Evolutionary conservation across 2,888 invertebrate species (phyloP).

Genomic region (Nomada goodeniana): DNA sequence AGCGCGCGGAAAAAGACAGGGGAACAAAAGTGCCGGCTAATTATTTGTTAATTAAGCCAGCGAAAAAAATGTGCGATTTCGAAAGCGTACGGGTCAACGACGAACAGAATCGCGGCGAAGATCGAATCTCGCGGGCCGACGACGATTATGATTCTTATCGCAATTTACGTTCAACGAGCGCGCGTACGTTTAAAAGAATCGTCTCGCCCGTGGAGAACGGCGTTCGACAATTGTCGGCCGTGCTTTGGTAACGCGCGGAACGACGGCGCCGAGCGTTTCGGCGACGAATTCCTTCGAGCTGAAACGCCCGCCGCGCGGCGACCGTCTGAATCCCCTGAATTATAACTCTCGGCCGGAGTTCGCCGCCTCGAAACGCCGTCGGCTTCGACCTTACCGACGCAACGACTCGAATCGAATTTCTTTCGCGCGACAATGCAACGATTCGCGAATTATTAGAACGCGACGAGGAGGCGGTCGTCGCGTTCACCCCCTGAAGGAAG

Average conservation of each 20-base stretch:
- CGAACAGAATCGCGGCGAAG: background rate
- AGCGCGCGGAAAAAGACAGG: conserved; percentile 13
- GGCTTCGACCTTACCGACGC: too few species aligned
- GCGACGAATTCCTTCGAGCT: conserved; percentile 12
- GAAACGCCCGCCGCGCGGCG: background rate
- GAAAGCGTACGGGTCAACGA: background rate
- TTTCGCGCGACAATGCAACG: too few species aligned
- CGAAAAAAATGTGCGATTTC: conserved; percentile 6
- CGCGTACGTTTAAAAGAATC: too few species aligned
- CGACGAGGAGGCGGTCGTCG: too few species aligned
- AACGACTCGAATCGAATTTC: too few species aligned
- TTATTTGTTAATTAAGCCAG: conserved; percentile 64
- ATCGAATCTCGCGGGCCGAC: too few species aligned
- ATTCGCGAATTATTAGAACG: too few species aligned
- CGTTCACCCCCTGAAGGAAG: too few species aligned
- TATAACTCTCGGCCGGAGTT: conserved; percentile 6
- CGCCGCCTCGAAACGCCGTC: background rate
- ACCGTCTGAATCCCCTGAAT: conserved; percentile 7
- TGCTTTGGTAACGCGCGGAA: too few species aligned
- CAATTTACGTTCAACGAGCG: background rate
- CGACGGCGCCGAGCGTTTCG: too few species aligned
- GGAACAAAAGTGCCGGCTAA: conserved; percentile 16
- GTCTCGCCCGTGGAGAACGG: too few species aligned
- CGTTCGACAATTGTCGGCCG: too few species aligned
- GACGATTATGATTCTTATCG: background rate